These are phyloP conservation scores for Lates japonicus DNA, from an alignment of 2,797 vertebrate species.

Conservation along the genomic window DNA sequence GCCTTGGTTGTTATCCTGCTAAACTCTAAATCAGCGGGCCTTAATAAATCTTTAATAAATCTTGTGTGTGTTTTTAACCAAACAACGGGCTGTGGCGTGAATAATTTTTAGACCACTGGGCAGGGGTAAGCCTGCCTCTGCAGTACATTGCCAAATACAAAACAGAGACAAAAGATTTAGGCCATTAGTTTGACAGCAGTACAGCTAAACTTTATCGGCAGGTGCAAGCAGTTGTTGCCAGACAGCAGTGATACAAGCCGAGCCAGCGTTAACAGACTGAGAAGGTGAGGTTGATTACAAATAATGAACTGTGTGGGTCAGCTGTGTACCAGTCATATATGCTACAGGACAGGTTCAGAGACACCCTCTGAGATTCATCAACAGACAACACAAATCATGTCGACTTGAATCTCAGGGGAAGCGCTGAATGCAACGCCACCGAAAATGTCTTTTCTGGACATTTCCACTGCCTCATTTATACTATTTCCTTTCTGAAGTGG, in stretches of 20 bases:
- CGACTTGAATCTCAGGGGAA: background rate
- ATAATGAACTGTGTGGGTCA: background rate
- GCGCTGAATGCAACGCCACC: constrained; percentile 9
- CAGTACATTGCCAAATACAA: background rate
- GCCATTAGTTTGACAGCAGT: background rate
- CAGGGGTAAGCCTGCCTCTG: background rate
- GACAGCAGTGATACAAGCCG: background rate
- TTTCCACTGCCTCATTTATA: constrained; percentile 56
- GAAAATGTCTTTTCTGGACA: constrained; percentile 15
- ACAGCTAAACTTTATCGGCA: background rate
- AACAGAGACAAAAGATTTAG: background rate
- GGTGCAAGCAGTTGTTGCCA: background rate
- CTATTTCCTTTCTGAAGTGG: constrained; percentile 42
- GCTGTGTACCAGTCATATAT: background rate
- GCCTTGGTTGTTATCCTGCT: background rate
- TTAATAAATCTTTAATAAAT: background rate
- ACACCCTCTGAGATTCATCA: background rate
- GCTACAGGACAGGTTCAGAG: background rate
- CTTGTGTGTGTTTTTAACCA: background rate
- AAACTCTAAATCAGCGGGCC: background rate
- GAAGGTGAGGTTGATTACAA: constrained; percentile 9
- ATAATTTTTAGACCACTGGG: background rate
- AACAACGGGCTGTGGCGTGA: background rate
- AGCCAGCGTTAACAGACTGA: background rate
- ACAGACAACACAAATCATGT: background rate